Base-by-base conservation (phyloP, 2,888 invertebrate genomes). In the Cataglyphis albicans region DNA sequence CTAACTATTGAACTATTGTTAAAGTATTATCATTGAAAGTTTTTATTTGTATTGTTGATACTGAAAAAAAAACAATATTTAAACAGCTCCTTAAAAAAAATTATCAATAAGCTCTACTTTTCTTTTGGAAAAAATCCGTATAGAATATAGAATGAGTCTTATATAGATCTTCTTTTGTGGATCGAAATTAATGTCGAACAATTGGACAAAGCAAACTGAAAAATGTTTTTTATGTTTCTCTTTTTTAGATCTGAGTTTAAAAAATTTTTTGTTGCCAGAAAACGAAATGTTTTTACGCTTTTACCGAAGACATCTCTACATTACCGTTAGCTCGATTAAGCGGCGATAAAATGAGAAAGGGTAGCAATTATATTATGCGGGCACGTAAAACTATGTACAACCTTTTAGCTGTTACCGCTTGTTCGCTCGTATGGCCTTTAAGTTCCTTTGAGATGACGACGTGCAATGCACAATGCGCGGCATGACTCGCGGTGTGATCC, bases 361-460 rank as follows among this genome's bases (percentile, higher is more conserved):
- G 76, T 76, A 57, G 67, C 76, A 76, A 76, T 76, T 76, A 76
- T 67, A 76, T 76, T 67, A 67, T 21, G 57, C 76, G 68, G 55
- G 55, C 67, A 41, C n/a, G 41, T 67, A 76, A 32, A 32, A 57
- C 76, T 67, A 76, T 38, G 12, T 44, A 64, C 67, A 68, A 68
- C 67, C 76, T 76, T 67, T 76, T 76, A 76, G 44, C 67, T 15
- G 67, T 57, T 15, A 21, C 67, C 41, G 68, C 25, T 67, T 55
- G 55, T 41, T 61, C 32, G 75, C 64, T 67, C 67, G 41, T 29
- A 41, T 76, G 76, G 76, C 76, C 76, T 76, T 76, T 76, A 67
- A 76, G 78, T 82, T 82, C 82, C 78, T 44, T 78, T 52, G 63
- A 67, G 68, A 78, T 82, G 82, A 82, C 82, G 82, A 82, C 78